Evolutionary conservation across 2,888 invertebrate genomes (phyloP), one percentile per base, ranked within the genome.

Genomic region (Drosophila kuntzei): DNA sequence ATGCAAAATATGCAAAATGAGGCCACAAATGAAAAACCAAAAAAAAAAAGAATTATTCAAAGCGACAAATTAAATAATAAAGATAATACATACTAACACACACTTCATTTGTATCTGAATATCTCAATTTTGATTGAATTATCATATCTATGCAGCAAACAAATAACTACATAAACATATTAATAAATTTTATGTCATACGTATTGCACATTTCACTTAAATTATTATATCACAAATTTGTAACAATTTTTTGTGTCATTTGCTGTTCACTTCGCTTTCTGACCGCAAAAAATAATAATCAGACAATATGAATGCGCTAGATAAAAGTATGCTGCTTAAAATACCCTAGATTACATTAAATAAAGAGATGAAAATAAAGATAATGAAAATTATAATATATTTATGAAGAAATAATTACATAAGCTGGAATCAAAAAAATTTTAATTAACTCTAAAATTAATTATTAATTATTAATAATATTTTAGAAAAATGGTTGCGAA

Each of bases 1-100:
- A 64, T 60, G 67, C 61, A 64, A 64, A 50, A 67, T 62, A 51
- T 51, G 69, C 29, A n/a, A 50, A 55, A 53, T 41, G 32, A 29
- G 55, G 41, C 37, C 37, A 44, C 61, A 65, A 55, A 20, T 37
- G 16, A n/a, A 18, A 18, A 60, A 49, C 25, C 57, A 74, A 67
- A 64, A 50, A 37, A 36, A 64, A 59, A 67, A 27, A 58, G 61
- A 53, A 58, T 47, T 47, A 55, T 55, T 55, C 57, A 58, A 55
- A 79, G 61, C 79, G 82, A 78, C 75, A 81, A 89, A 80, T 82
- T 87, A 80, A 89, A 82, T 80, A 89, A 89, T 76, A 65, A 66
- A 70, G 61, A 84, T 84, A 76, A 84, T 64, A 55, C 47, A 65
- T 14, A 49, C 44, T 14, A 12, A 43, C 18, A 66, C n/a, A 39